Evolutionary conservation across 2,113 vertebrate species (phyloP).

Genomic region (Colius striatus): DNA sequence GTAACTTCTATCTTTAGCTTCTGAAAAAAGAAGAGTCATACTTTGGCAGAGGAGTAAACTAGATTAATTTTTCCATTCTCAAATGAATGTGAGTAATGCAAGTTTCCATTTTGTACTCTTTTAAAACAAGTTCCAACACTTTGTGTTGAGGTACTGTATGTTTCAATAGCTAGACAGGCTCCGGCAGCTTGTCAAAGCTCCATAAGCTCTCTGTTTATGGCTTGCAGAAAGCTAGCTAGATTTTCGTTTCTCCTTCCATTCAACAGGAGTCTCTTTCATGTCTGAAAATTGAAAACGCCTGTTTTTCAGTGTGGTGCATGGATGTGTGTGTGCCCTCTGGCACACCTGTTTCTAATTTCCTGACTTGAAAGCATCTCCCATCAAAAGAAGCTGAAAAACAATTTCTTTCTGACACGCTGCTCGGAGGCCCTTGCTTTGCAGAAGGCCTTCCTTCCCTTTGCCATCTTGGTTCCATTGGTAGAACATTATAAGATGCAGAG

Average conservation of each 20-base stretch:
- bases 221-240: constrained; percentile 76
- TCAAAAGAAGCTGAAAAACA: constrained; percentile 92
- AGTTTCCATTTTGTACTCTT: constrained; percentile 55
- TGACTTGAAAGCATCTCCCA: constrained; percentile 94
- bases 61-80: not conserved
- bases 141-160: constrained; percentile 43
- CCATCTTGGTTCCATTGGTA: constrained; percentile 70
- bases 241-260: constrained; percentile 86
- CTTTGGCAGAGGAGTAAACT: not conserved
- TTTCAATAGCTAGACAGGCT: constrained; percentile 57
- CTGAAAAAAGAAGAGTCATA: not conserved
- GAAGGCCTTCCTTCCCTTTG: constrained; percentile 61
- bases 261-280: constrained; percentile 93
- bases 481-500: constrained; percentile 57
- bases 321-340: constrained; percentile 88
- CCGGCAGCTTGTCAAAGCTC: constrained; percentile 68
- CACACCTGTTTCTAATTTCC: constrained; percentile 98
- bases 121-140: constrained; percentile 52
- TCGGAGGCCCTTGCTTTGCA: constrained; percentile 68
- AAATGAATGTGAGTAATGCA: not conserved
- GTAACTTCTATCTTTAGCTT: not conserved
- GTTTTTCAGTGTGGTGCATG: constrained; percentile 83
- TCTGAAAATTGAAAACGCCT: constrained; percentile 86
- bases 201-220: constrained; percentile 76
- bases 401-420: constrained; percentile 87